Base-by-base conservation (phyloP, 2,888 invertebrate species). In the Thereva unica region DNA sequence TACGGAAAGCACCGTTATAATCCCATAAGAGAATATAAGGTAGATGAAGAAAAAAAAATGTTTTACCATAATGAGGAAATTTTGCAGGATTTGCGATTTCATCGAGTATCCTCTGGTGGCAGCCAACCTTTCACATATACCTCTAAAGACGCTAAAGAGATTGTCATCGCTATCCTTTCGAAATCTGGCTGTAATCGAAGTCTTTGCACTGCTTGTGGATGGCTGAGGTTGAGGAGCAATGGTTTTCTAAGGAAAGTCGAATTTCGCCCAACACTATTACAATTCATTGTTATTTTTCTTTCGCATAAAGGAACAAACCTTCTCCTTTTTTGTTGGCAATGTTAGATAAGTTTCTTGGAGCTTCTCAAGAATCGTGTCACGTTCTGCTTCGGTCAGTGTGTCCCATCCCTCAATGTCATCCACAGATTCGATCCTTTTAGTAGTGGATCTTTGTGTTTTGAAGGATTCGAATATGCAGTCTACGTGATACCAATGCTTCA, bases 401-500 rank as follows among this genome's bases (percentile, higher is more conserved):
- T 85, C 82, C 88, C 90, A 94, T 37, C 92, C 92, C 59, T 89
- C 90, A 35, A 95, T 83, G 74, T 95, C 94, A 68, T 89, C 88
- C 1, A 88, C 84, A 4, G 87, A 85, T 72, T 93, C 91, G 68
- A 95, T 90, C 67, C 90, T 86, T 80, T 90, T 91, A 0, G 95
- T 95, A 0, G 89, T 86, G 0, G 90, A 88, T 63, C 93, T 82
- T 73, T 95, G 94, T 75, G 88, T 89, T 45, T 87, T 81, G 71
- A 95, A 89, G 10, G 86, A 85, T 76, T 93, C 89, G 83, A 93
- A 90, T 4, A 95, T 80, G 74, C 95, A 95, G 67, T 86, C 82
- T 0, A 91, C 81, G 75, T 95, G 95, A 77, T 89, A 86, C 91
- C 93, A 95, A 71, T 86, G 86, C 78, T 93, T 95, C 92, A 95